Evolutionary conservation across 2,888 invertebrate species (phyloP).

Genomic region (Copidosoma aretas): DNA sequence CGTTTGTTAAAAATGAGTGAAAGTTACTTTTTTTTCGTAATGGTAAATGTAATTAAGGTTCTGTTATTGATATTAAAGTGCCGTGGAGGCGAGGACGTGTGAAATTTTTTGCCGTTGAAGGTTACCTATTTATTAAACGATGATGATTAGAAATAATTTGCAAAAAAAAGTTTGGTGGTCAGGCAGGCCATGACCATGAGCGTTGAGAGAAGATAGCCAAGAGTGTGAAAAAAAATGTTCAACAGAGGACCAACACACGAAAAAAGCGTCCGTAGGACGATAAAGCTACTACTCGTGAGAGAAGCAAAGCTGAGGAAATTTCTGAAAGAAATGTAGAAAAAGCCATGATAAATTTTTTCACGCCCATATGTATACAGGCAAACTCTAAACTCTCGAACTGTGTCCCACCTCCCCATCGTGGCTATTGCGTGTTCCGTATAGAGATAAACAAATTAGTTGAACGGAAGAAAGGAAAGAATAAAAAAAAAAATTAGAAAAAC

Average conservation of each 20-base stretch:
- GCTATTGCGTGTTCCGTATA: constrained; percentile 16
- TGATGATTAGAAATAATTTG: constrained; percentile 4
- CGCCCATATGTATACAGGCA: background rate
- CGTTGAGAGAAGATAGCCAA: background rate
- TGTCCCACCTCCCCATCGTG: constrained; percentile 13
- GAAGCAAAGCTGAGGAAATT: background rate
- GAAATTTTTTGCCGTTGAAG: constrained; percentile 29
- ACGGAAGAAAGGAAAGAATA: background rate
- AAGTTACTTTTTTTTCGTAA: constrained; percentile 38
- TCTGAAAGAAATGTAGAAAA: constrained; percentile 23
- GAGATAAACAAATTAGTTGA: constrained; percentile 15
- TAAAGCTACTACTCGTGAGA: constrained; percentile 22
- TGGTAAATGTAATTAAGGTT: constrained; percentile 32
- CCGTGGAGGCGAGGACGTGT: constrained; percentile 19
- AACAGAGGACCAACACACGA: constrained; percentile 4
- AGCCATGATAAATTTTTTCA: constrained; percentile 11
- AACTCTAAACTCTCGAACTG: background rate
- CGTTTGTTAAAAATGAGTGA: constrained; percentile 37
- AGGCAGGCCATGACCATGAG: constrained; percentile 39
- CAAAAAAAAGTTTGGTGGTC: constrained; percentile 29
- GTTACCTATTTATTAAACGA: constrained; percentile 37
- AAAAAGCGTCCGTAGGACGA: constrained; percentile 32
- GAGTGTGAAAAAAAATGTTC: background rate
- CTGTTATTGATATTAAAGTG: constrained; percentile 20
- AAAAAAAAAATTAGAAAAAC: constrained; percentile 13